Conservation (phyloP, 2,797 vertebrate species). For the Pseudochirops cupreus region DNA sequence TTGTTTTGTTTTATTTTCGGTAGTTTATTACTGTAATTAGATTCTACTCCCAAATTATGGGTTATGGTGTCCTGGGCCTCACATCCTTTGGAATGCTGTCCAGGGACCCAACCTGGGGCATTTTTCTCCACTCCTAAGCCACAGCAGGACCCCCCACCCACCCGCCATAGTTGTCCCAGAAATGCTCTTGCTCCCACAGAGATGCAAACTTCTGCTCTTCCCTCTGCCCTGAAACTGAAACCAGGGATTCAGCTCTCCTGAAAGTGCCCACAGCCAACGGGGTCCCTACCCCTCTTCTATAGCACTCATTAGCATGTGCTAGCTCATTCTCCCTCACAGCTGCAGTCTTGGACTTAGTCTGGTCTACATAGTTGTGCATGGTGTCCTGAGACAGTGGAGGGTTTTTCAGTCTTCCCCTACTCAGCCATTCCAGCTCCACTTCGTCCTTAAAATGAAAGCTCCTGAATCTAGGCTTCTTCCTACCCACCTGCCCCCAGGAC, state of each 20-base stretch:
- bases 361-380: neutral
- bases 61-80: no score
- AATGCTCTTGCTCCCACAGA: neutral
- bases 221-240: no score
- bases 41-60: neutral
- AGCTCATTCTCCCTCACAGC: neutral
- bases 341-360: neutral
- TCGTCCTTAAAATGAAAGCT: neutral
- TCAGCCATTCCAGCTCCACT: neutral
- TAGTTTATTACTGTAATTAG: neutral
- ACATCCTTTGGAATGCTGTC: no score
- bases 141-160: neutral
- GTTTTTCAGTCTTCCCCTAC: neutral
- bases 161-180: neutral
- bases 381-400: neutral
- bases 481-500: neutral
- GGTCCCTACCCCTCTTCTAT: neutral
- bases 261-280: neutral
- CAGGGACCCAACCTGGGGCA: neutral
- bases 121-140: neutral
- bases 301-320: neutral
- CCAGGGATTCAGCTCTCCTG: neutral
- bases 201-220: neutral
- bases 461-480: neutral
- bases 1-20: neutral